Evolutionary conservation across 92 coral and sea anemone species (phyloP).

Genomic region (Pocillopora meandrina): DNA sequence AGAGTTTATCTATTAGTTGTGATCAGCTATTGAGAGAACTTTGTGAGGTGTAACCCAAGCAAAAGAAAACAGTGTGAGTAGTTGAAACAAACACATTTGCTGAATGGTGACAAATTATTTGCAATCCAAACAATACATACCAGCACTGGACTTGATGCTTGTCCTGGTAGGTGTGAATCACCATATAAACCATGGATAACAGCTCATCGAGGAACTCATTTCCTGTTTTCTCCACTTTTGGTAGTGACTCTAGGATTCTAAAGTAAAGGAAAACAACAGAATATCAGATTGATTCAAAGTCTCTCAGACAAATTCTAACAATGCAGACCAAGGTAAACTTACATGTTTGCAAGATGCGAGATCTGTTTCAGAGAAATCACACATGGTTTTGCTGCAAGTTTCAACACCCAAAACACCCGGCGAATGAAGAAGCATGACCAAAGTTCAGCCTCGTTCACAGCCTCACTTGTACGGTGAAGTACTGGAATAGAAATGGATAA

Average conservation of each 20-base stretch:
- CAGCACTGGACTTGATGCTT: constrained; percentile 68
- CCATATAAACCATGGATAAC: constrained; percentile 72
- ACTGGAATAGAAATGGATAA: constrained; percentile 44
- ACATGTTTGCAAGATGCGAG: constrained; percentile 73
- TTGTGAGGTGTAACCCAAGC: too few relatives aligned
- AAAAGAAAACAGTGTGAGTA: too few relatives aligned
- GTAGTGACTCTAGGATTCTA: constrained; percentile 68
- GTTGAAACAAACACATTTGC: too few relatives aligned
- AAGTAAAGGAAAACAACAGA: neutral
- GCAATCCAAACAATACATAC: constrained; percentile 22
- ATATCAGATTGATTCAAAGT: neutral
- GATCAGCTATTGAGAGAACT: too few relatives aligned
- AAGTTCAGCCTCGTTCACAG: constrained; percentile 81
- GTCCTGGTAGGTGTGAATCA: constrained; percentile 85
- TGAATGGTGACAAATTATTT: too few relatives aligned
- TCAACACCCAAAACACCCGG: constrained; percentile 68
- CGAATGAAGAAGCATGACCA: constrained; percentile 91
- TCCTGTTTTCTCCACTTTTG: constrained; percentile 86
- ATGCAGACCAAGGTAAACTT: constrained; percentile 19
- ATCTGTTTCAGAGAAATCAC: constrained; percentile 76
- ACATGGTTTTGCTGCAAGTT: constrained; percentile 81
- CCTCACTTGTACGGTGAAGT: constrained; percentile 72
- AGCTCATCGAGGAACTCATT: constrained; percentile 71
- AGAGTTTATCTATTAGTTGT: neutral
- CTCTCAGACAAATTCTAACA: neutral